Conservation (phyloP, 1,140 invertebrate species). For the Spodoptera litura region DNA sequence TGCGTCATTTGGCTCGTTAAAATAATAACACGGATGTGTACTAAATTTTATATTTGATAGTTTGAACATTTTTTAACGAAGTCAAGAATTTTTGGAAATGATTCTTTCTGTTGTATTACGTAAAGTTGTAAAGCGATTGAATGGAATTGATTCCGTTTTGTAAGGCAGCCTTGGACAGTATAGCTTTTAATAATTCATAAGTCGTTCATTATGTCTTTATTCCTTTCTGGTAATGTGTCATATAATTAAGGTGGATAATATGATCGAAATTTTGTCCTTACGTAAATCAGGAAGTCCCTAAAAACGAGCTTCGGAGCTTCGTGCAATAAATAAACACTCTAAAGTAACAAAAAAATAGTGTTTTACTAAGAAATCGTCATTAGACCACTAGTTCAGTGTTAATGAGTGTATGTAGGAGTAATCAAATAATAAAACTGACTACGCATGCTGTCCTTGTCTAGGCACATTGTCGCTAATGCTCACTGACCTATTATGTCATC, state of each 20-base stretch:
- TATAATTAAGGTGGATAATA: too few species aligned
- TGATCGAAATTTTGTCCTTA: too few species aligned
- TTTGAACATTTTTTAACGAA: not conserved
- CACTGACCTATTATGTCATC: slow-evolving; percentile 46
- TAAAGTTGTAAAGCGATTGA: too few species aligned
- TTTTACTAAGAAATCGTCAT: not conserved
- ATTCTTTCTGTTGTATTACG: too few species aligned
- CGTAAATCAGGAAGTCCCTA: too few species aligned
- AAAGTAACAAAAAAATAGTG: not conserved
- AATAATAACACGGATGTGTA: slow-evolving; percentile 11
- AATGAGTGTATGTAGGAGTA: slow-evolving; percentile 27
- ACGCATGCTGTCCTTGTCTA: slow-evolving; percentile 38
- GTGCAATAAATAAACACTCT: not conserved
- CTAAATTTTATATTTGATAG: slow-evolving; percentile 3
- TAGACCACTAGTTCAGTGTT: slow-evolving; percentile 9
- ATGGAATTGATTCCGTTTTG: too few species aligned
- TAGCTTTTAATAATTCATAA: too few species aligned
- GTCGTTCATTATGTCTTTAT: too few species aligned
- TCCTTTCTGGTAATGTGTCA: too few species aligned
- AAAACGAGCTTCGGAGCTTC: too few species aligned
- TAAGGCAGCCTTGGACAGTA: too few species aligned
- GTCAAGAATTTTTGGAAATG: too few species aligned
- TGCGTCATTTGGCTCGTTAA: slow-evolving; percentile 31
- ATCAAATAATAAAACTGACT: slow-evolving; percentile 34
- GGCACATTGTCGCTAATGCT: slow-evolving; percentile 42